Evolutionary conservation across 2,888 invertebrate genomes (phyloP).

Genomic region (Drosophila tanythrix): DNA sequence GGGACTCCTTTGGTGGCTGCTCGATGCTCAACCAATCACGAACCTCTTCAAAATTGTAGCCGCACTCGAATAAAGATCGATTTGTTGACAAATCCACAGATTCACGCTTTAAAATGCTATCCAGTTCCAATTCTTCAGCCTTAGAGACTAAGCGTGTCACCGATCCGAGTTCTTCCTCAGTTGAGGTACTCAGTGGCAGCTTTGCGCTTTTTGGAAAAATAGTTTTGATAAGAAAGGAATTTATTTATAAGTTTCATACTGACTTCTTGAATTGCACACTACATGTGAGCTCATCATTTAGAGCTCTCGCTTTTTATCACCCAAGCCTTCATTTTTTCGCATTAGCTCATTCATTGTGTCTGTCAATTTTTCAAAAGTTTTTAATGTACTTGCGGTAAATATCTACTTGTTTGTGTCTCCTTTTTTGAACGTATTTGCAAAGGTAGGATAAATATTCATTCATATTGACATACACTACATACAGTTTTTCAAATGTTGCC

Average conservation of each 20-base stretch:
- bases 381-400: background rate
- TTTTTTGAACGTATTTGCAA: constrained; percentile 4
- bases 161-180: constrained; percentile 29
- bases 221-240: background rate
- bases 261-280: constrained; percentile 46
- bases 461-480: background rate
- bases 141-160: constrained; percentile 46
- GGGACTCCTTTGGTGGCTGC: constrained; percentile 40
- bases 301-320: background rate
- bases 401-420: background rate
- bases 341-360: constrained; percentile 46
- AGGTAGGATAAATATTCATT: background rate
- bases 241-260: background rate
- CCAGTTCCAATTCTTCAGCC: constrained; percentile 51
- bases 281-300: constrained; percentile 40
- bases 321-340: constrained; percentile 1
- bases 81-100: constrained; percentile 3
- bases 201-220: constrained; percentile 27
- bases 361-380: background rate
- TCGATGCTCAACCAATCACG: constrained; percentile 39
- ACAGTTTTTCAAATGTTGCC: background rate
- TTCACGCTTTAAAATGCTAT: constrained; percentile 19
- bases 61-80: constrained; percentile 56
- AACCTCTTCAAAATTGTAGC: constrained; percentile 61
- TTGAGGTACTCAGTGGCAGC: background rate